Conservation (phyloP, 2,113 vertebrate genomes). For the Mesoclemmys tuberculata region DNA sequence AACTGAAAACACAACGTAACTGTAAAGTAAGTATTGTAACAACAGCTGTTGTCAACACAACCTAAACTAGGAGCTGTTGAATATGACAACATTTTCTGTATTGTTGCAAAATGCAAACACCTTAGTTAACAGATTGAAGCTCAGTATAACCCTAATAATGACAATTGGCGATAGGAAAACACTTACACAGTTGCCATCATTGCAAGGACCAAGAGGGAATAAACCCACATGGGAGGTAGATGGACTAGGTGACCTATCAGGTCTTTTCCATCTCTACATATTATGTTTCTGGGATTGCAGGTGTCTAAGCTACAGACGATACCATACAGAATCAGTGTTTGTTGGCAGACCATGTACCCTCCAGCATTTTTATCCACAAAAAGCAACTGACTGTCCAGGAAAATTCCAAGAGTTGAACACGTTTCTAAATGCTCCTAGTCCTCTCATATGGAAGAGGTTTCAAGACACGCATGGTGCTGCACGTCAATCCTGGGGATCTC, state of each 20-base stretch:
- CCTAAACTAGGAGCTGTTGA: background rate
- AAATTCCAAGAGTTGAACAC: background rate
- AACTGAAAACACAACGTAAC: background rate
- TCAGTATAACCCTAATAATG: background rate
- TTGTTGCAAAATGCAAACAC: background rate
- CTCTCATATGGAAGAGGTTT: background rate
- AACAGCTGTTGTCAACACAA: background rate
- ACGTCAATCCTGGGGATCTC: background rate
- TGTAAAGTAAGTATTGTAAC: background rate
- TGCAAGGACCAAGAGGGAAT: background rate
- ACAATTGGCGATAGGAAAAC: background rate
- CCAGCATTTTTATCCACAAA: background rate
- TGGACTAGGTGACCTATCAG: background rate
- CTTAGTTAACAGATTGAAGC: background rate
- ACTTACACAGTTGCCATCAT: background rate
- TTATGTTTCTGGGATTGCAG: background rate
- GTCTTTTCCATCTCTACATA: background rate
- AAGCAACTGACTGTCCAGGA: background rate
- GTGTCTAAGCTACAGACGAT: background rate
- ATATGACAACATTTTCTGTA: background rate
- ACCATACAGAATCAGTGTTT: background rate
- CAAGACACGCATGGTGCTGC: background rate
- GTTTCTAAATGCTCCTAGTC: background rate
- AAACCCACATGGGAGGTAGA: rapidly evolving
- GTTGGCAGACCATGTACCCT: background rate